These are phyloP conservation scores for Sisor rabdophorus DNA, from an alignment of 2,113 vertebrate species.

Conservation along the genomic window DNA sequence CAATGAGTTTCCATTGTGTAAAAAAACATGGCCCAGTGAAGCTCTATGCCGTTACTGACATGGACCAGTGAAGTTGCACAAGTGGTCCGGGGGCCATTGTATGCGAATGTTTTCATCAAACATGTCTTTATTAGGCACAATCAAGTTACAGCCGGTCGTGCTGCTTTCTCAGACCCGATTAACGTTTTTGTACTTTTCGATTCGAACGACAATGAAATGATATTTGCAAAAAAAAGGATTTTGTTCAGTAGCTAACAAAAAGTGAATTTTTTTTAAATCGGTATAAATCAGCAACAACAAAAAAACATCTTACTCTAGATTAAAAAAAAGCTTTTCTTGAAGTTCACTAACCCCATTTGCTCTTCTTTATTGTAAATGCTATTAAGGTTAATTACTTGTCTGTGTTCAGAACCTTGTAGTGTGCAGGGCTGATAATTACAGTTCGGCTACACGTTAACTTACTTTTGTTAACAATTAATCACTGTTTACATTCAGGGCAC, in stretches of 20 bases:
- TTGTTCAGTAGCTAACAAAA: conserved; percentile 20
- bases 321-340: conserved; percentile 50
- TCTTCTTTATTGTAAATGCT: conserved; percentile 54
- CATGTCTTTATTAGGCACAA: conserved; percentile 40
- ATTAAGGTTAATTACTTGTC: conserved; percentile 71
- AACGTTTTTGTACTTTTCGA: not conserved
- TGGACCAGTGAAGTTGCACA: conserved; percentile 50
- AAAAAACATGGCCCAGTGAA: conserved; percentile 46
- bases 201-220: conserved; percentile 11
- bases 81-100: conserved; percentile 34
- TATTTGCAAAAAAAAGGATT: not conserved
- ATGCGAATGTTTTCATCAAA: conserved; percentile 39
- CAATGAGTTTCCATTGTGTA: conserved; percentile 45
- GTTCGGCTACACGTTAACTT: conserved; percentile 77
- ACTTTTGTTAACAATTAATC: conserved; percentile 80
- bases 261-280: conserved; percentile 3
- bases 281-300: conserved; percentile 42
- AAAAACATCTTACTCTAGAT: conserved; percentile 43
- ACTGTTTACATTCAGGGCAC: conserved; percentile 71
- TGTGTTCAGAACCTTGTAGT: conserved; percentile 67
- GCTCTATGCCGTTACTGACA: conserved; percentile 39
- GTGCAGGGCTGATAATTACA: conserved; percentile 70
- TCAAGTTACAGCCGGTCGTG: not conserved
- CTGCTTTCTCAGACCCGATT: not conserved
- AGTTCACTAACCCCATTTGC: conserved; percentile 36